Percentiles rank a stretch among this genome's conserved stretches.
phyloP scores from a whole-genome alignment of 2,888 invertebrate species.

The Willowsia nigromaculata region DNA sequence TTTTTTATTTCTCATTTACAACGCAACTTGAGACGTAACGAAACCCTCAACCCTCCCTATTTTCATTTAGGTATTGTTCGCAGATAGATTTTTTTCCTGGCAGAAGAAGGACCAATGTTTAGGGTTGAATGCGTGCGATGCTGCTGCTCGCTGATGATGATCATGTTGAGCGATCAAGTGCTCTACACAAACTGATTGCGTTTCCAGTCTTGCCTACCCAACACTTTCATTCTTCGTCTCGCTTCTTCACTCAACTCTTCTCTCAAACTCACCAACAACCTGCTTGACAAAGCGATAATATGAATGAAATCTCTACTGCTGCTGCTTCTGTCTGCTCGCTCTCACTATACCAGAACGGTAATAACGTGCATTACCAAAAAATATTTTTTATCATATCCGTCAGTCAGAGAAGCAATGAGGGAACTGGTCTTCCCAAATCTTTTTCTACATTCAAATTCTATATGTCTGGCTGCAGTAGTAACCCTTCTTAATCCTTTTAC shows the following conservation, averaged over 20 bases:
- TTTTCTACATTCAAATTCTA: background rate
- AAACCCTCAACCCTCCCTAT: too few relatives aligned
- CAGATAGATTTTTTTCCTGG: background rate
- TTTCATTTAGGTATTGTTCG: too few relatives aligned
- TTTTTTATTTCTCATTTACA: too few relatives aligned
- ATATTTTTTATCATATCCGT: background rate
- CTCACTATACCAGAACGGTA: background rate
- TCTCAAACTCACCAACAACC: background rate
- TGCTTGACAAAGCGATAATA: background rate
- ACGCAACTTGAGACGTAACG: too few relatives aligned
- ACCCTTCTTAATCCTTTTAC: background rate
- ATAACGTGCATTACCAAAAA: background rate
- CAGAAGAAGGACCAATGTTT: background rate
- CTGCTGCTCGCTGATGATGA: background rate
- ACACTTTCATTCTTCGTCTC: constrained; percentile 4
- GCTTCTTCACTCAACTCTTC: too few relatives aligned
- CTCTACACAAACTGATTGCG: constrained; percentile 56
- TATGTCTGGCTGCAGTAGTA: background rate
- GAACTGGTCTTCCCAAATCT: background rate
- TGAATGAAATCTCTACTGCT: background rate
- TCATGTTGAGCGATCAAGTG: constrained; percentile 63
- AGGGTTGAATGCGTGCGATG: background rate
- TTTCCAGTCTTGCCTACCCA: constrained; percentile 5
- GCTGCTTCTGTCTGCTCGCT: background rate
- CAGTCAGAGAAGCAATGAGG: background rate